Evolutionary conservation across 1,140 invertebrate species (phyloP), one percentile per base, ranked within the genome.

Genomic region (Pachyrhynchus sulphureomaculatus): DNA sequence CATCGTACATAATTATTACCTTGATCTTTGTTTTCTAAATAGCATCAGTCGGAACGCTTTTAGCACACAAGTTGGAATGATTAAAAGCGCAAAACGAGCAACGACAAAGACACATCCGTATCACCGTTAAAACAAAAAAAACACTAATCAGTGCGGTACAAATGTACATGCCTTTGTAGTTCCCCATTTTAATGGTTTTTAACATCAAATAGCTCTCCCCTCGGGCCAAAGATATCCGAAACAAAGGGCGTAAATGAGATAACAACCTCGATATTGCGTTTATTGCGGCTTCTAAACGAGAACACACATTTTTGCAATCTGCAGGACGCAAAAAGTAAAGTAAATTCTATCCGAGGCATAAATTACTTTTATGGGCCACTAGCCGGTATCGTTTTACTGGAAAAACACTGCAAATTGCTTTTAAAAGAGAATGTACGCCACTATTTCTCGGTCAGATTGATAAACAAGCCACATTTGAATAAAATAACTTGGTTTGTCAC

Each of bases 181-280:
- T 39, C 17, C 36, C 13, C 17, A 39, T 18, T 39, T 39, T 39
- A 39, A 39, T 39, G 36, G 36, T 39, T 18, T 15, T 39, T 17
- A 18, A 39, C 17, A 39, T 39, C 36, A 39, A 18, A 39, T 18
- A 17, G 36, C 26, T 29, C 12, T 29, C 26, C 26, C 26, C 26
- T 29, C 12, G 12, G 26, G 26, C 26, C 26, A 29, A 29, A 29
- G 26, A 29, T 29, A 29, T 29, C 26, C 26, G 26, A 29, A 18
- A 39, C 36, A 39, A 39, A 39, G 36, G 36, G 13, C 17, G 17
- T 18, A 39, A 39, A 39, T 39, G 36, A 39, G 36, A 39, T 39
- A 39, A 39, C 36, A 18, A 15, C 4, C 17, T 13, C 36, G 13
- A 18, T 39, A 17, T 39, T 39, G 36, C 36, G 36, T 39, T 39